These are phyloP conservation scores for Copsychus sechellarum DNA, from an alignment of 2,113 vertebrate species.

Conservation along the genomic window DNA sequence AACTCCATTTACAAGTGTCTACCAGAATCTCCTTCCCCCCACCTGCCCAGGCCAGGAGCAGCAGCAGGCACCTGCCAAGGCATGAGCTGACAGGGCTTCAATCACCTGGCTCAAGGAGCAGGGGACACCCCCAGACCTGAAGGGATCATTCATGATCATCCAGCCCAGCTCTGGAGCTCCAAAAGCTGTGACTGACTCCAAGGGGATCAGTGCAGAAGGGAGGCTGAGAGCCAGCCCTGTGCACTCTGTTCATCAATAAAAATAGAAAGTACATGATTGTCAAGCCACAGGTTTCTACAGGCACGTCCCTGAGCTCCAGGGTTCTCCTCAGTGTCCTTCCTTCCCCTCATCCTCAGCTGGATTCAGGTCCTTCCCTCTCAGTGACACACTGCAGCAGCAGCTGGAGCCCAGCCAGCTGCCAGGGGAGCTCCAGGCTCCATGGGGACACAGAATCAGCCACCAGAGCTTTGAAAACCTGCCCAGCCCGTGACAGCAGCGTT, in stretches of 20 bases:
- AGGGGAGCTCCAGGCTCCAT: not conserved
- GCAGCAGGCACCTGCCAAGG: not conserved
- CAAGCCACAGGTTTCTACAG: not conserved
- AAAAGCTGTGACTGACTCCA: not conserved
- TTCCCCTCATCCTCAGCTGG: not conserved
- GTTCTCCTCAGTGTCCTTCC: not conserved
- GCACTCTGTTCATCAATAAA: not conserved
- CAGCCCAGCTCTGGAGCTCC: not conserved
- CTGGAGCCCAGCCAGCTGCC: not conserved
- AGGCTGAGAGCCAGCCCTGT: not conserved
- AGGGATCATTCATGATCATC: not conserved
- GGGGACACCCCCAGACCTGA: not conserved
- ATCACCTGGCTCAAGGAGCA: not conserved
- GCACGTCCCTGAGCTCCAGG: not conserved
- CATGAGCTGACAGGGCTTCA: not conserved
- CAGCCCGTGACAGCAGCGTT: not conserved
- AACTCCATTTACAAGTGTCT: not conserved
- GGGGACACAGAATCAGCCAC: not conserved
- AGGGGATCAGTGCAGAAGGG: not conserved
- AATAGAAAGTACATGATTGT: rapidly evolving
- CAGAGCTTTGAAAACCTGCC: not conserved
- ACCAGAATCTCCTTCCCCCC: not conserved
- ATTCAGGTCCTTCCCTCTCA: not conserved
- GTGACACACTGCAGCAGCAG: not conserved
- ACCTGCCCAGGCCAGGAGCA: not conserved